phyloP scores from a whole-genome alignment of 2,797 vertebrate species.

The Brachymystax lenok region DNA sequence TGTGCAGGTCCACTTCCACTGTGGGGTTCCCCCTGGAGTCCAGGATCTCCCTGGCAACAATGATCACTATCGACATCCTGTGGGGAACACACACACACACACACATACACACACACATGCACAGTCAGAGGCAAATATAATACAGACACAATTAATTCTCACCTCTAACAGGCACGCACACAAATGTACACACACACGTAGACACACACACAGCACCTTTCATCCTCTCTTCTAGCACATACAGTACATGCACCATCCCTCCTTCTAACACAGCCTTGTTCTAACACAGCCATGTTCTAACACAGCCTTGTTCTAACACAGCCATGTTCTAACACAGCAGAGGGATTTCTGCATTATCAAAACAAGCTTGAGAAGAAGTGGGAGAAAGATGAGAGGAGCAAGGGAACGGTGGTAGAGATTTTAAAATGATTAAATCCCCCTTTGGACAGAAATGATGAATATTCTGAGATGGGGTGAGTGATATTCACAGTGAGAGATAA shows the following conservation, averaged over 20 bases:
- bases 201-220: background rate
- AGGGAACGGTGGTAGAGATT: slow-evolving; percentile 24
- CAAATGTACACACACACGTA: background rate
- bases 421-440: slow-evolving; percentile 26
- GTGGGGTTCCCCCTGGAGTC: slow-evolving; percentile 87
- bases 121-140: background rate
- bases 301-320: too few species aligned
- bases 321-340: background rate
- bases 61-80: slow-evolving; percentile 85
- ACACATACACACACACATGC: too few species aligned
- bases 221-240: background rate
- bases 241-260: background rate
- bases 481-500: background rate
- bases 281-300: too few species aligned
- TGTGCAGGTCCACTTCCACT: slow-evolving; percentile 85
- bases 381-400: slow-evolving; percentile 29
- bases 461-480: slow-evolving; percentile 2
- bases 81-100: slow-evolving; percentile 18
- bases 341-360: slow-evolving; percentile 2
- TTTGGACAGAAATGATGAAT: slow-evolving; percentile 14
- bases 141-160: background rate
- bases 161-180: background rate
- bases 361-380: slow-evolving; percentile 27
- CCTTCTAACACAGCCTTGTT: too few species aligned
- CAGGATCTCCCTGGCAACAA: slow-evolving; percentile 85